Conservation (phyloP, 92 coral and sea anemone genomes). For the Desmophyllum pertusum region DNA sequence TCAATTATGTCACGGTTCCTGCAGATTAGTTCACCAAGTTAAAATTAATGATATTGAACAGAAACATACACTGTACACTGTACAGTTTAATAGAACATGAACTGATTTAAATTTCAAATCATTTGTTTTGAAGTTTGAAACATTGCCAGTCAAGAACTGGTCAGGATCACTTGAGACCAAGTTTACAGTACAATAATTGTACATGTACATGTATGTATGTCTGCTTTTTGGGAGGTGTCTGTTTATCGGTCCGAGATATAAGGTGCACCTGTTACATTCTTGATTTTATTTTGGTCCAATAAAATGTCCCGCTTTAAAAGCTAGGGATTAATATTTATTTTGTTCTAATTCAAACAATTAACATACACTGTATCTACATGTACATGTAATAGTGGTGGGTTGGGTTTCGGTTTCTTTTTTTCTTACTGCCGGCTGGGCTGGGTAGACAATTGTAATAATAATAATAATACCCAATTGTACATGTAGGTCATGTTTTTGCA, state of each 20-base stretch:
- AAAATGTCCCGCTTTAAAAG: too few species aligned
- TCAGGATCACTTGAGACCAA: neutral
- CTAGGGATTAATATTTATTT: too few species aligned
- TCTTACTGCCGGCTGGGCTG: too few species aligned
- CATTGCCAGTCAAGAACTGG: neutral
- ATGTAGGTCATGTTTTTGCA: too few species aligned
- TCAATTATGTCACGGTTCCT: conserved; percentile 92
- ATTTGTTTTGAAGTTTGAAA: neutral
- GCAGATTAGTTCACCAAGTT: neutral
- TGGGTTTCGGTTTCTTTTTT: too few species aligned
- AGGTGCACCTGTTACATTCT: neutral
- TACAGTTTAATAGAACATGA: neutral
- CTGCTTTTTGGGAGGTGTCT: neutral
- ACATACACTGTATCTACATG: too few species aligned
- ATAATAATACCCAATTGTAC: too few species aligned
- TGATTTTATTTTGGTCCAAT: neutral
- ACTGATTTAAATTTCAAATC: neutral
- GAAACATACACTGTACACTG: neutral
- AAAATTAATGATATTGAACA: neutral
- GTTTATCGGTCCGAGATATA: neutral
- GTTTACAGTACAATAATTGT: too few species aligned
- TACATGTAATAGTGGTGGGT: too few species aligned
- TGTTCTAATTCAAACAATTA: too few species aligned
- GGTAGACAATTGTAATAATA: too few species aligned
- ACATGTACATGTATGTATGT: too few species aligned